These are phyloP conservation scores for Pyrrhosoma nymphula DNA, from an alignment of 2,888 invertebrate genomes.

Conservation along the genomic window DNA sequence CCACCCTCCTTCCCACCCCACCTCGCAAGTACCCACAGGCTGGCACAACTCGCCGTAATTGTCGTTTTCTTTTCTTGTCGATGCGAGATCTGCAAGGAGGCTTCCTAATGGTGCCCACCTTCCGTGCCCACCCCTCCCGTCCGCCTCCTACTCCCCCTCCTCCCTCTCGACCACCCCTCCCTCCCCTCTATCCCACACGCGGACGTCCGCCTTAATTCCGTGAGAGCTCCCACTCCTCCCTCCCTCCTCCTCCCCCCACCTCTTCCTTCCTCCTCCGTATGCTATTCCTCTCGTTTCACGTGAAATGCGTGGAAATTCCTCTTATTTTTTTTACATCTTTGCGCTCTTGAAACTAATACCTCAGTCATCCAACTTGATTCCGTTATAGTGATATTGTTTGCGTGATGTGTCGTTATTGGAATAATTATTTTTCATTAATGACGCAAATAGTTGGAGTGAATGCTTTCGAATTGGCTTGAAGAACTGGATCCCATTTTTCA, in stretches of 20 bases:
- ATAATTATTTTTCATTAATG: too few species aligned
- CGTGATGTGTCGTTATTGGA: too few species aligned
- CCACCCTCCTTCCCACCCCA: neutral
- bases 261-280: neutral
- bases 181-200: neutral
- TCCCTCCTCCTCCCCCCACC: neutral
- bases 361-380: too few species aligned
- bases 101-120: constrained; percentile 52
- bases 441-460: too few species aligned
- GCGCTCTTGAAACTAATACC: too few species aligned
- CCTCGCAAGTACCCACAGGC: neutral
- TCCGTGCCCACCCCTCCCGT: neutral
- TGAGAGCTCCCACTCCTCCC: neutral
- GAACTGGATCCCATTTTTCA: too few species aligned
- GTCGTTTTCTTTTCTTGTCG: constrained; percentile 58
- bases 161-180: constrained; percentile 16
- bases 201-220: neutral
- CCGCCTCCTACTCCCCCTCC: neutral
- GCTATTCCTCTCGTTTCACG: neutral
- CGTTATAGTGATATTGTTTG: too few species aligned
- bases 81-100: constrained; percentile 63
- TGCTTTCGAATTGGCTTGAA: too few species aligned
- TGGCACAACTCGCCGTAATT: neutral
- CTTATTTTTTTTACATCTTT: neutral
- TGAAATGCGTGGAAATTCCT: neutral